phyloP scores from a whole-genome alignment of 1,140 invertebrate genomes.

The Dendroctonus valens region DNA sequence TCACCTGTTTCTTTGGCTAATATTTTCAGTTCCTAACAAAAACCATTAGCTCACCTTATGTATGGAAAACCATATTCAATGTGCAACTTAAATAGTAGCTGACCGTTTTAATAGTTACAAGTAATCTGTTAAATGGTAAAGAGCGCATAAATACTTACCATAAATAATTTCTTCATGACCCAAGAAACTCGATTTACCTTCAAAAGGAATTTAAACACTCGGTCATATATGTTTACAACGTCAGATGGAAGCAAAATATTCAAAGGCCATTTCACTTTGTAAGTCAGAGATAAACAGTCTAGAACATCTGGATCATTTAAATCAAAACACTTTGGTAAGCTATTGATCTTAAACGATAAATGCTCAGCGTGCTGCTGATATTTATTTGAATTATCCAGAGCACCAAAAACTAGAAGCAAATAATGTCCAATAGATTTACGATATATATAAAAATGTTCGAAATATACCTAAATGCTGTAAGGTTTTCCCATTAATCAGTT shows the following conservation, averaged over 20 bases:
- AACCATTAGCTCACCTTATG: background rate
- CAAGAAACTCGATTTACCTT: slow-evolving; percentile 72
- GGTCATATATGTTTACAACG: slow-evolving; percentile 64
- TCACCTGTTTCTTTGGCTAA: slow-evolving; percentile 52
- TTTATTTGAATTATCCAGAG: slow-evolving; percentile 51
- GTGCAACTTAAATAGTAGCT: too few species aligned
- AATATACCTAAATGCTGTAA: slow-evolving; percentile 55
- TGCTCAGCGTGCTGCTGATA: slow-evolving; percentile 57
- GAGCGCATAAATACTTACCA: slow-evolving; percentile 47
- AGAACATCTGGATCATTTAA: slow-evolving; percentile 64
- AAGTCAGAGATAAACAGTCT: slow-evolving; percentile 65
- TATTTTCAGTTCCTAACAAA: slow-evolving; percentile 54
- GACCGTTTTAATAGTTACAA: background rate
- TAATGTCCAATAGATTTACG: background rate
- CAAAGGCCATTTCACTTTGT: slow-evolving; percentile 70
- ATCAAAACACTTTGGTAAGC: slow-evolving; percentile 58
- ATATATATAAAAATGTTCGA: background rate
- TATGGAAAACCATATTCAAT: too few species aligned
- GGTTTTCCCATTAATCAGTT: slow-evolving; percentile 66
- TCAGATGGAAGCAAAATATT: slow-evolving; percentile 73
- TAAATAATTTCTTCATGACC: slow-evolving; percentile 67
- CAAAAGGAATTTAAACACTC: slow-evolving; percentile 71
- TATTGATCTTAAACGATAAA: slow-evolving; percentile 59
- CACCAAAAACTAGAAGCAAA: slow-evolving; percentile 58
- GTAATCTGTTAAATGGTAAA: background rate